phyloP scores from a whole-genome alignment of 2,888 invertebrate species.

The Brenthis hecate region DNA sequence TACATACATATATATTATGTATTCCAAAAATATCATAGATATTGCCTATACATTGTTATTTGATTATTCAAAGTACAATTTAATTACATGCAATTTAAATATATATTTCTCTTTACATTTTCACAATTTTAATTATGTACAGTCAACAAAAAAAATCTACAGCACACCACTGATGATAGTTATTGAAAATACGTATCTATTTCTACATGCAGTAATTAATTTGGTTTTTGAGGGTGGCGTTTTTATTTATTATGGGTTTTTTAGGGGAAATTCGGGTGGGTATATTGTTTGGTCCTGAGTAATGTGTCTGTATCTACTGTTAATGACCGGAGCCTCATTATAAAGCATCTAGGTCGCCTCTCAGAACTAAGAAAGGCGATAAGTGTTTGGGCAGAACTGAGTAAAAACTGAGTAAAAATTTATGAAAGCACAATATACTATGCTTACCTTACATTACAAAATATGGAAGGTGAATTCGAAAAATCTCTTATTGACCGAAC shows the following conservation, averaged over 20 bases:
- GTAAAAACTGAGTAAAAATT: constrained; percentile 34
- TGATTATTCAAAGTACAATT: too few species aligned
- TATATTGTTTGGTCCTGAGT: not conserved
- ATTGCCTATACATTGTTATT: too few species aligned
- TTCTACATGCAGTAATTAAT: not conserved
- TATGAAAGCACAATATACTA: constrained; percentile 28
- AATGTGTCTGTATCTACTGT: constrained; percentile 23
- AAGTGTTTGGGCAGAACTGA: constrained; percentile 34
- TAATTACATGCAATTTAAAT: constrained; percentile 12
- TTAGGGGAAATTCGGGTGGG: not conserved
- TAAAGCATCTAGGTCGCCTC: constrained; percentile 38
- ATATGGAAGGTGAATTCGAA: not conserved
- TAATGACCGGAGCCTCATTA: constrained; percentile 29
- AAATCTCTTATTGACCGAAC: constrained; percentile 20
- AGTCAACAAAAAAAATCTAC: not conserved
- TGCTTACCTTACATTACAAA: constrained; percentile 11
- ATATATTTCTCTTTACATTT: constrained; percentile 7
- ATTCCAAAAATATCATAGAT: too few species aligned
- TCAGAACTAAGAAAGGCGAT: constrained; percentile 34
- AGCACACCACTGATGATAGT: too few species aligned
- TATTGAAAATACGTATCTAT: too few species aligned
- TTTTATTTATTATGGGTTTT: not conserved
- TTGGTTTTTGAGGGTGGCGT: not conserved
- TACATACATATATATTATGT: too few species aligned
- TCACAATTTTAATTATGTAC: constrained; percentile 23